Conservation (phyloP, 1,140 invertebrate genomes). For the Brachionus koreanus region DNA sequence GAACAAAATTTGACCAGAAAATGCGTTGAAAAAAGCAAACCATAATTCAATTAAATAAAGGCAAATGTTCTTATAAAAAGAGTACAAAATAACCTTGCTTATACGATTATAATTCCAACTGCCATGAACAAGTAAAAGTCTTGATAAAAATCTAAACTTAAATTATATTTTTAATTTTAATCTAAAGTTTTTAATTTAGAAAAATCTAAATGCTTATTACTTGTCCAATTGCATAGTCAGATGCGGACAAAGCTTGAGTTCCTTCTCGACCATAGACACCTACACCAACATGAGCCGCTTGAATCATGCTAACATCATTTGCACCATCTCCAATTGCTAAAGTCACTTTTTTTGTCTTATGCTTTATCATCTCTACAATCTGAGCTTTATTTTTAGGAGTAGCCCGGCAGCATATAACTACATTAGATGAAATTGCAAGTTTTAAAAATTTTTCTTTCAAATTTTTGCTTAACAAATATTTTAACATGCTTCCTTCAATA, state of each 20-base stretch:
- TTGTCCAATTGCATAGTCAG: slow-evolving; percentile 91
- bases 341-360: slow-evolving; percentile 71
- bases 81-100: slow-evolving; percentile 96
- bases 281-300: slow-evolving; percentile 74
- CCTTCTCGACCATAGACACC: slow-evolving; percentile 98
- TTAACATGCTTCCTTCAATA: slow-evolving; percentile 66
- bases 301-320: slow-evolving; percentile 99
- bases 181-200: slow-evolving; percentile 69
- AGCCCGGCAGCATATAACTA: slow-evolving; percentile 84
- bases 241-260: slow-evolving; percentile 92
- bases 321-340: slow-evolving; percentile 97
- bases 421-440: slow-evolving; percentile 82
- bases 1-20: slow-evolving; percentile 96
- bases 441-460: slow-evolving; percentile 86
- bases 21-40: slow-evolving; percentile 96
- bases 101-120: slow-evolving; percentile 96
- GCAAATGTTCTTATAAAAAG: slow-evolving; percentile 99
- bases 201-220: slow-evolving; percentile 74
- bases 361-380: slow-evolving; percentile 88
- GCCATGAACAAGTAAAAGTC: slow-evolving; percentile 88
- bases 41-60: slow-evolving; percentile 97
- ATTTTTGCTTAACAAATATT: slow-evolving; percentile 85
- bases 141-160: slow-evolving; percentile 67
- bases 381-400: slow-evolving; percentile 91
- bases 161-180: slow-evolving; percentile 14